Base-by-base conservation (phyloP, 2,888 invertebrate species). In the Drosophila rellima region DNA sequence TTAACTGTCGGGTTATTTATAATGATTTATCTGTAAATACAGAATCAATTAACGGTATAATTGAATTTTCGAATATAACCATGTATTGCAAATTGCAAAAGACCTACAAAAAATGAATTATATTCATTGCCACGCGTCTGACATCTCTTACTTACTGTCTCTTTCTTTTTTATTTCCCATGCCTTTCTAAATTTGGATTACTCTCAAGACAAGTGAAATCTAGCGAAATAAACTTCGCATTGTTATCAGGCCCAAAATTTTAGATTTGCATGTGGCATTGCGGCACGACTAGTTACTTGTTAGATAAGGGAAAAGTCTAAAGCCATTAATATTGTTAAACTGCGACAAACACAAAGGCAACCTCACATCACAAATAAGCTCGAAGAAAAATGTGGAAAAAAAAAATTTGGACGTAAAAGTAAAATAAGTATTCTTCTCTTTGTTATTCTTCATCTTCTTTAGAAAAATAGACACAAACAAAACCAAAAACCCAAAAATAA, bases 191-290 rank as follows among this genome's bases (percentile, higher is more conserved):
- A 7, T 13, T 48, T 13, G 33, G 31, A 48, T 10, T 18, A 4
- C 29, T 17, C 29, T 17, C 4, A 10, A 17, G 17, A 10, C 17
- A 45, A 61, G 71, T 66, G 71, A 72, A 72, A 72, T 66, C 66
- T 42, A 40, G 8, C n/a, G 37, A 42, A 56, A 70, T 37, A 23
- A 66, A 75, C 72, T 72, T 69, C 55, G 69, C 80, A 62, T 70
- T 67, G 61, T 70, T 72, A 55, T 75, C 48, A 39, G 37, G 7
- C 47, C 35, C 71, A 59, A 50, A 54, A 77, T 77, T 80, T 80
- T 71, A 74, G 51, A 80, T 79, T 79, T 80, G 68, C 80, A 74
- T 64, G 70, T 23, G 57, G 70, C 62, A 17, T 39, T 39, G 39
- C 39, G 10, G 3, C 17, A 39, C 39, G 17, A 10, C 39, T 39